Conservation (phyloP, 2,797 vertebrate genomes). For the Orestias chungarensis region DNA sequence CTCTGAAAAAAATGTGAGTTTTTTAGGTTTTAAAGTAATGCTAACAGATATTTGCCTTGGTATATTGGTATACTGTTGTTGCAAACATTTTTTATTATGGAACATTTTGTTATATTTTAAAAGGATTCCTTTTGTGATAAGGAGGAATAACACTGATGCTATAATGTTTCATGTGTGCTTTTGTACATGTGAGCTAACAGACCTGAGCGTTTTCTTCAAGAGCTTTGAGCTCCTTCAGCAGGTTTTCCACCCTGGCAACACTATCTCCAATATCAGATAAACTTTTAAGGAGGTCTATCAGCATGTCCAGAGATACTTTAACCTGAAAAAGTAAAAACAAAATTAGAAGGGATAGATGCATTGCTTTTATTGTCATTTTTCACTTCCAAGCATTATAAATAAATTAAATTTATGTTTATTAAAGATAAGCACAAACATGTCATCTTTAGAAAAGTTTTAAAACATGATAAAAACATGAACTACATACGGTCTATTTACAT, state of each 20-base stretch:
- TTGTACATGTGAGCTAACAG: slow-evolving; percentile 1
- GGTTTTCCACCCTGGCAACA: slow-evolving; percentile 82
- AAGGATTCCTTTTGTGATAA: background rate
- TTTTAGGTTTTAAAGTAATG: background rate
- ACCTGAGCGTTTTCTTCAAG: slow-evolving; percentile 91
- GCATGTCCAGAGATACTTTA: slow-evolving; percentile 84
- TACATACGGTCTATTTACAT: background rate
- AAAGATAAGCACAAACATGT: no score
- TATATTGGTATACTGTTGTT: no score
- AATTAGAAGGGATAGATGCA: background rate
- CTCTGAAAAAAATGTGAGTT: background rate
- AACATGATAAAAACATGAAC: background rate
- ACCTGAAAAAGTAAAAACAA: slow-evolving; percentile 72
- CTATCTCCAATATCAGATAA: slow-evolving; percentile 86
- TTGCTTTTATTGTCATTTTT: background rate
- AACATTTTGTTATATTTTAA: background rate
- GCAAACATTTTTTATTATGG: background rate
- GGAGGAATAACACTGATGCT: background rate
- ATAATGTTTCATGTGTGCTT: background rate
- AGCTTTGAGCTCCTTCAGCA: slow-evolving; percentile 85
- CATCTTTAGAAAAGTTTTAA: no score
- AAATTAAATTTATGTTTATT: no score
- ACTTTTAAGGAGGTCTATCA: slow-evolving; percentile 80
- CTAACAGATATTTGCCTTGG: no score
- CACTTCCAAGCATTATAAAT: no score